Evolutionary conservation across 2,797 vertebrate species (phyloP), one percentile per base, ranked within the genome.

Genomic region (Lepilemur ruficaudatus): DNA sequence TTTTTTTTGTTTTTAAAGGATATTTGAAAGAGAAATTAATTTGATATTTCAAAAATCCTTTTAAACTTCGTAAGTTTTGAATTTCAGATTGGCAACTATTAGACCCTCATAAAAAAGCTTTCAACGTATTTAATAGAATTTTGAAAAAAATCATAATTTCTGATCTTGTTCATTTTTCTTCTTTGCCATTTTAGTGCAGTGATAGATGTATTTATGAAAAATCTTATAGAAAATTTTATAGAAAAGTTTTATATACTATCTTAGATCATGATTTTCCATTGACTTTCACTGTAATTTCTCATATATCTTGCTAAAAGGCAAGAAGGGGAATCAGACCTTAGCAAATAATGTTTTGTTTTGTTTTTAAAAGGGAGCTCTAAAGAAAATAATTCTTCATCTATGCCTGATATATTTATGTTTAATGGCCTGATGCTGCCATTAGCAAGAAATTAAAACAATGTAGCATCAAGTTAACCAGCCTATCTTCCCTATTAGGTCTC

Each of bases 91-190:
- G 32, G 20, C 78, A 78, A 67, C 4, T 48, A 57, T 11, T 82
- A 50, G 75, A 63, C 7, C 11, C 50, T 89, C 46, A 83, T 2
- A 80, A 92, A 38, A 61, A 46, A 76, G 57, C 11, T 63, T 67
- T 43, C 72, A 85, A 52, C 28, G 17, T 50, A 50, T 50, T 50
- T 50, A 50, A 22, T 65, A 92, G 38, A 90, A 84, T 78, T 82
- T 86, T 82, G 48, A 69, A 72, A 38, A 96, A 96, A 88, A 76
- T 30, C 57, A 55, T 85, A 52, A 46, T n/a, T 91, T 76, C 69
- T 84, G 4, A n/a, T 84, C 32, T 61, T 59, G 52, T 57, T 79
- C 41, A 46, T 86, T 85, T 93, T 89, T 82, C 4, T 82, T 92
- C 76, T 92, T 81, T 72, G 12, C 48, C 41, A 9, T 70, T 90